Percentiles rank a stretch among this genome's conserved stretches.
Evolutionary conservation across 2,888 invertebrate genomes (phyloP).

Genomic region (Rhorus exstirpatorius): DNA sequence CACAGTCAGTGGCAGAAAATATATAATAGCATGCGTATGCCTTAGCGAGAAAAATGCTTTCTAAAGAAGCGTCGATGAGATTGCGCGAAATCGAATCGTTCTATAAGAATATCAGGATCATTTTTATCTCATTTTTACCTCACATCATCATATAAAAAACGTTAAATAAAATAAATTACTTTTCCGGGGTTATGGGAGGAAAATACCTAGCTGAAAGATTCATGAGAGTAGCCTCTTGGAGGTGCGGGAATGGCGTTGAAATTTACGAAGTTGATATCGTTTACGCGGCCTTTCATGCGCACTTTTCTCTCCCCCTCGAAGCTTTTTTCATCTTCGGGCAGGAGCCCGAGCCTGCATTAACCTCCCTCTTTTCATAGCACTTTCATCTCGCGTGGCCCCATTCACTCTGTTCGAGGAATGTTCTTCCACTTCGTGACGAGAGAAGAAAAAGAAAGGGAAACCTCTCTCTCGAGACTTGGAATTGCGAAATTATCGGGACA

Average conservation of each 20-base stretch:
- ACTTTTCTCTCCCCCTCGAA: conserved; percentile 51
- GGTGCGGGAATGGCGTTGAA: conserved; percentile 48
- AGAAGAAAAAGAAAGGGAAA: conserved; percentile 17
- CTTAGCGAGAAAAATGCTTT: no score
- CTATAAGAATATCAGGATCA: no score
- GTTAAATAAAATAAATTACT: conserved; percentile 43
- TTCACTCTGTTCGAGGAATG: conserved; percentile 40
- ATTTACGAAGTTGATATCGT: conserved; percentile 65
- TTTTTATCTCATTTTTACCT: no score
- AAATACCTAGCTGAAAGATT: conserved; percentile 53
- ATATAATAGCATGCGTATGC: no score
- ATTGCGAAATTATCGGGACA: conserved; percentile 61
- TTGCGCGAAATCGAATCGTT: no score
- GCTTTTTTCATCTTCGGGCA: conserved; percentile 33
- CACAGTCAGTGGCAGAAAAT: no score
- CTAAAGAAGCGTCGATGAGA: no score
- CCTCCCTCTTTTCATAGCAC: conserved; percentile 23
- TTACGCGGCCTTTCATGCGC: conserved; percentile 52
- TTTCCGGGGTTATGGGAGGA: conserved; percentile 45
- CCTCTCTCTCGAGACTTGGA: conserved; percentile 40
- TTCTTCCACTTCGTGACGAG: conserved; percentile 5
- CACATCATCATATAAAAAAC: background rate
- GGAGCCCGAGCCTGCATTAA: conserved; percentile 32
- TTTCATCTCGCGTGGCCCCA: conserved; percentile 21
- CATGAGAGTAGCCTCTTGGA: conserved; percentile 6